phyloP scores from a whole-genome alignment of 2,797 vertebrate genomes.

The Ctenopoma kingsleyae region DNA sequence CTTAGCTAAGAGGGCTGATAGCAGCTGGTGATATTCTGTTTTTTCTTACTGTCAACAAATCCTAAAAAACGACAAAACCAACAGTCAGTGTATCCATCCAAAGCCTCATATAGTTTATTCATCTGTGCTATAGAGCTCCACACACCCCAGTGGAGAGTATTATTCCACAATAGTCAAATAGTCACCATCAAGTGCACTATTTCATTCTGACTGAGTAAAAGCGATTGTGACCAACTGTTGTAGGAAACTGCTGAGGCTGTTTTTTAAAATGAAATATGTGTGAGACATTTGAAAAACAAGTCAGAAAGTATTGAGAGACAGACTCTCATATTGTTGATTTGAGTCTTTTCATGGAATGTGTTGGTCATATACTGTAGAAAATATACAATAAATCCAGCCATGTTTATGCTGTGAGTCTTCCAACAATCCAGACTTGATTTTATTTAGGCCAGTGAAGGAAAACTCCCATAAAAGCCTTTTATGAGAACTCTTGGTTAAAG shows the following conservation, averaged over 20 bases:
- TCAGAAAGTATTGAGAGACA: background rate
- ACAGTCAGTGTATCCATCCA: background rate
- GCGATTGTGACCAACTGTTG: background rate
- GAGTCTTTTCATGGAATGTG: background rate
- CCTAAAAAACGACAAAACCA: background rate
- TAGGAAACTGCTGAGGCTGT: background rate
- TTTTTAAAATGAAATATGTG: background rate
- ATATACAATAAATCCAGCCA: background rate
- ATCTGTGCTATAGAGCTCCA: slow-evolving; percentile 4
- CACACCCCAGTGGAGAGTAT: background rate
- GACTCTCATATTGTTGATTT: background rate
- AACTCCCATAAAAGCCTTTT: background rate
- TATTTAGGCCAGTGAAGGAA: background rate
- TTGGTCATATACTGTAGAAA: background rate
- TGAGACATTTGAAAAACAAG: background rate
- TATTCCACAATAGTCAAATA: background rate
- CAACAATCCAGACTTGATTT: background rate
- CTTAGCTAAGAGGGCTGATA: slow-evolving; percentile 8
- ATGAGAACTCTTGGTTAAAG: slow-evolving; percentile 1
- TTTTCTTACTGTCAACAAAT: slow-evolving; percentile 20
- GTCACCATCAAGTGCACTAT: background rate
- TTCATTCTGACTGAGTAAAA: background rate
- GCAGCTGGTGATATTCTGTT: slow-evolving; percentile 20
- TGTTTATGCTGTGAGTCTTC: too few species aligned
- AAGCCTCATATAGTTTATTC: background rate